Base-by-base conservation (phyloP, 2,888 invertebrate species). In the Hecatera dysodea region DNA sequence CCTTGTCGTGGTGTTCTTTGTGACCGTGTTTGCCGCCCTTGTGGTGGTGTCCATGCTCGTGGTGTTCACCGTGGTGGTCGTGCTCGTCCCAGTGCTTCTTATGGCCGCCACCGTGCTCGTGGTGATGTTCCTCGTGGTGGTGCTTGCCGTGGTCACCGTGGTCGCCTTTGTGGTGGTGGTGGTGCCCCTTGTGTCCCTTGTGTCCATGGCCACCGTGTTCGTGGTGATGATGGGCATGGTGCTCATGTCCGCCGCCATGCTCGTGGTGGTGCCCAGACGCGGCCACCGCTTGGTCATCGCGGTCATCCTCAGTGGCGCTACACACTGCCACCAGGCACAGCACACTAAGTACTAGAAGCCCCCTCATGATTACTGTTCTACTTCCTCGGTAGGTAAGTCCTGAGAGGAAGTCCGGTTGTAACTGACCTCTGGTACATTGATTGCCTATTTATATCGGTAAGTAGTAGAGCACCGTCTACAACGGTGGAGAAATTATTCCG, bases 1-100 rank as follows among this genome's bases (percentile, higher is more conserved):
- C 98, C 90, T 98, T 98, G 89, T 98, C 98, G 92, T 98, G 98
- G 50, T 98, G 98, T 83, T 98, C 98, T 86, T 98, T 97, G 88
- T 98, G 97, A n/a, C 97, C 97, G 90, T 97, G 97, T 89, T 98
- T 98, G 44, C 97, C 97, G 9, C 97, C 98, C 89, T 98, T 98
- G 90, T 98, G 97, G 77, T 97, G 97, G 84, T 98, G 97, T 8
- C 97, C 98, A 61, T 97, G 96, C 75, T 98, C 98, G 88, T 98
- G 97, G 88, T 98, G 98, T 48, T 97, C 97, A 0, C 97, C 97
- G 86, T 98, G 97, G 86, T 98, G 97, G 61, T 97, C 97, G 67
- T 97, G 97, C 89, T 98, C 97, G 79, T 98, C 97, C 94, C 98
- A 97, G 86, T 98, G 97, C 72, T 97, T 97, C 91, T 98, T 98